A percentile compares a stretch with the other conserved stretches of the same genome.
Conservation (phyloP, 2,113 vertebrate species). For the Maccullochella peelii region DNA sequence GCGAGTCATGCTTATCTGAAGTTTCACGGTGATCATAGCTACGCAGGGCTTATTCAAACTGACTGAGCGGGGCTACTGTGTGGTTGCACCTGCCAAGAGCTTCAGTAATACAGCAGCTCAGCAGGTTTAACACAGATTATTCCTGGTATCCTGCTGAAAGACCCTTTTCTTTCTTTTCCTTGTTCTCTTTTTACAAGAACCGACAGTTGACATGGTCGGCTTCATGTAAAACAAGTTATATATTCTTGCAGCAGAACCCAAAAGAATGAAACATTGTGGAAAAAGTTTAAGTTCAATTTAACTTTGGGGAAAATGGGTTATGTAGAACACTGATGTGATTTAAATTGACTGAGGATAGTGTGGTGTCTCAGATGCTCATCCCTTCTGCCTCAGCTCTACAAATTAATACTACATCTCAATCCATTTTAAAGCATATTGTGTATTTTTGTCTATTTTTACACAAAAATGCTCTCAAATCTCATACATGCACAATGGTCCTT, state of each 20-base stretch:
- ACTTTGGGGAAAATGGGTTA: conserved; percentile 18
- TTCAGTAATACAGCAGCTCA: conserved; percentile 44
- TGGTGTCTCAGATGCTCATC: conserved; percentile 52
- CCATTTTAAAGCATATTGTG: conserved; percentile 5
- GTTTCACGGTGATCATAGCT: conserved; percentile 43
- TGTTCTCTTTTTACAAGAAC: conserved; percentile 39
- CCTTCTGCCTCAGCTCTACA: neutral
- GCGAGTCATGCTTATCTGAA: conserved; percentile 31
- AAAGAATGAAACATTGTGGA: conserved; percentile 28
- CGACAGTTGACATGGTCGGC: conserved; percentile 53
- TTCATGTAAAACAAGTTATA: conserved; percentile 46
- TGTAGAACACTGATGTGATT: conserved; percentile 47
- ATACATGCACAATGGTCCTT: neutral
- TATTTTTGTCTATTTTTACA: neutral
- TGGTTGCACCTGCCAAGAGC: conserved; percentile 50
- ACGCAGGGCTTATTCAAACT: conserved; percentile 45
- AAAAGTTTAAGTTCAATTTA: conserved; percentile 37
- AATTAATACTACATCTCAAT: conserved; percentile 34
- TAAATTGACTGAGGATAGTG: conserved; percentile 50
- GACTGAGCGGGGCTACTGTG: conserved; percentile 45
- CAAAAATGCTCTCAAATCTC: neutral
- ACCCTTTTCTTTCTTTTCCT: neutral
- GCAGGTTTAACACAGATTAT: conserved; percentile 54
- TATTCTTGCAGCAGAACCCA: conserved; percentile 36
- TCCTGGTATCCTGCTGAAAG: conserved; percentile 26